Conservation (phyloP, 1,140 invertebrate genomes). For the Aricia agestis region DNA sequence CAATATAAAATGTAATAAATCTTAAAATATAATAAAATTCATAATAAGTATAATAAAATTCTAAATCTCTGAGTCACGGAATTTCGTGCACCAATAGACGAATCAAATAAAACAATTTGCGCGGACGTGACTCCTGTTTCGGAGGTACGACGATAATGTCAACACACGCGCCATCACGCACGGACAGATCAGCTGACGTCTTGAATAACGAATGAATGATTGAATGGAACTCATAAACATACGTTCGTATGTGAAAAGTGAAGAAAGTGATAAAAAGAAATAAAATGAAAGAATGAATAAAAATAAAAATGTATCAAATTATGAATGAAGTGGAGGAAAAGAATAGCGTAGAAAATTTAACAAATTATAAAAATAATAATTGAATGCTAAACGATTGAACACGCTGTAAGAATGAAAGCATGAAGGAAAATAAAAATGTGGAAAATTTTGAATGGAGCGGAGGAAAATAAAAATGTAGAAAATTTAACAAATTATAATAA, state of each 20-base stretch:
- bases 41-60: not conserved
- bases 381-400: no score
- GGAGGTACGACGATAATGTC: not conserved
- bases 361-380: no score
- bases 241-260: not conserved
- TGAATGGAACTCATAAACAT: not conserved
- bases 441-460: no score
- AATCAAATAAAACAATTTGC: constrained; percentile 3
- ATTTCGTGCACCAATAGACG: not conserved
- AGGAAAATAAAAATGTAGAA: no score
- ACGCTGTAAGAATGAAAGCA: not conserved
- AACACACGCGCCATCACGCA: not conserved
- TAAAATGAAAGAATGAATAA: not conserved
- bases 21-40: no score
- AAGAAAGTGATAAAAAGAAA: not conserved
- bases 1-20: no score
- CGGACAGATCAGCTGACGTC: not conserved
- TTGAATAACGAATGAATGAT: not conserved
- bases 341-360: no score
- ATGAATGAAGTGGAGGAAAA: no score
- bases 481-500: no score
- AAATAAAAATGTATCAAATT: not conserved
- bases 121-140: not conserved
- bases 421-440: not conserved
- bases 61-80: not conserved